phyloP scores from a whole-genome alignment of 1,140 invertebrate genomes.

The Drosophila teissieri region DNA sequence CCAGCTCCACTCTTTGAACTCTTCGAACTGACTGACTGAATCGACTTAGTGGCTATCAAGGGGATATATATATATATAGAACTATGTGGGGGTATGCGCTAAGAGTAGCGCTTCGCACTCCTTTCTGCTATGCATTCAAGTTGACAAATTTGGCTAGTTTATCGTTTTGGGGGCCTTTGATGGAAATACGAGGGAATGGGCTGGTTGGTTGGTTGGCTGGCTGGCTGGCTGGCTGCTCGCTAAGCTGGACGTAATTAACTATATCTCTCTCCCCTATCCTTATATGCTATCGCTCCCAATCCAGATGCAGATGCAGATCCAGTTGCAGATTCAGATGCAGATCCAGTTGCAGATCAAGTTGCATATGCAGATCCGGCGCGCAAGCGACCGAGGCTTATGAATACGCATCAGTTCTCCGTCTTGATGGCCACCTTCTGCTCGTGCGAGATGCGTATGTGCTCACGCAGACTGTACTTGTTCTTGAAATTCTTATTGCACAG shows the following conservation, averaged over 20 bases:
- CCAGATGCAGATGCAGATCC: neutral
- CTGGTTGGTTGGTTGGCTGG: slow-evolving; percentile 1
- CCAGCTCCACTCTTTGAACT: slow-evolving; percentile 41
- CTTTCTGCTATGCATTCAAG: slow-evolving; percentile 29
- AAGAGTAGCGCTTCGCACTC: neutral
- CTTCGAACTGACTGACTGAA: slow-evolving; percentile 23
- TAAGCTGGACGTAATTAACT: slow-evolving; percentile 44
- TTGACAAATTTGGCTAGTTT: slow-evolving; percentile 40
- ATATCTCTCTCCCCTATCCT: slow-evolving; percentile 19
- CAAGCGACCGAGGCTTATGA: slow-evolving; percentile 18
- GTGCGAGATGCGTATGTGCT: slow-evolving; percentile 84
- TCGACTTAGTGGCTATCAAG: neutral
- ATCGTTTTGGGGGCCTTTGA: neutral
- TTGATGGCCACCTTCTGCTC: slow-evolving; percentile 81
- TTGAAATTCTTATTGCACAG: slow-evolving; percentile 85
- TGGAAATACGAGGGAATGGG: slow-evolving; percentile 3
- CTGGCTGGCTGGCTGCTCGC: slow-evolving; percentile 9
- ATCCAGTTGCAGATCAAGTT: neutral
- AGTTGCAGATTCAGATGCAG: too few relatives aligned
- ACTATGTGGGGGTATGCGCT: neutral
- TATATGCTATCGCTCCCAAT: neutral
- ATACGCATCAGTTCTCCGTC: slow-evolving; percentile 80
- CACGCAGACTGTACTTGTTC: slow-evolving; percentile 84
- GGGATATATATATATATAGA: neutral
- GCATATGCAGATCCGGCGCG: neutral